These are phyloP conservation scores for Novumbra hubbsi DNA, from an alignment of 2,797 vertebrate genomes.

Conservation along the genomic window DNA sequence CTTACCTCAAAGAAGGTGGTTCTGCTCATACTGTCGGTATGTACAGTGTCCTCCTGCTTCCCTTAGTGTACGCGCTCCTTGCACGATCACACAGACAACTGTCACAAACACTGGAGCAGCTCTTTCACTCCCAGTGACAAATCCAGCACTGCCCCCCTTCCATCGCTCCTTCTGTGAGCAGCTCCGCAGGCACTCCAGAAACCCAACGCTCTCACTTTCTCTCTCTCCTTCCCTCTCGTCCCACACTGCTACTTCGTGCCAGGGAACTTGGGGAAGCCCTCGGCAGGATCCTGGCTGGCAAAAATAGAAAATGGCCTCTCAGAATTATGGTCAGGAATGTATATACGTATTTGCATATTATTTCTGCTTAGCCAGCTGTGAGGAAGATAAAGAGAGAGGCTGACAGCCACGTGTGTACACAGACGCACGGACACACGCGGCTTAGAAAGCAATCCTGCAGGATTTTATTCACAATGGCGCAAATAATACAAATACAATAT, in stretches of 20 bases:
- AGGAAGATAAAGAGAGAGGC: background rate
- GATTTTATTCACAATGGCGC: background rate
- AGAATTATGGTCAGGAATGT: background rate
- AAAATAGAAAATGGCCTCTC: constrained; percentile 2
- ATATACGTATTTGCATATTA: background rate
- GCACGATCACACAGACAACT: constrained; percentile 8
- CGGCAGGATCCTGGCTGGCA: constrained; percentile 26
- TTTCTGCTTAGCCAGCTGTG: background rate
- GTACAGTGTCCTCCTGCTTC: constrained; percentile 25
- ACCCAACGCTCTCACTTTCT: constrained; percentile 16
- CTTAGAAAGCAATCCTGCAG: too few species aligned
- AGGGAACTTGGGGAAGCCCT: constrained; percentile 11
- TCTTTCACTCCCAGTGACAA: constrained; percentile 55
- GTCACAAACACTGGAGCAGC: constrained; percentile 16
- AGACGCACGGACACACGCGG: too few species aligned
- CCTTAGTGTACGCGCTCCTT: constrained; percentile 18
- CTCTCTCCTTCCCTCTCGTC: constrained; percentile 6
- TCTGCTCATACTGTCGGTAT: constrained; percentile 60
- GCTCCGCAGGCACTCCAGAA: too few species aligned
- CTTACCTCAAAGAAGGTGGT: constrained; percentile 73
- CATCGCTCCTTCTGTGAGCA: constrained; percentile 20
- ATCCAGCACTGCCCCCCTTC: constrained; percentile 51
- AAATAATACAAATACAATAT: too few species aligned
- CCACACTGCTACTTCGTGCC: background rate
- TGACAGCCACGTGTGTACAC: too few species aligned